phyloP scores from a whole-genome alignment of 2,888 invertebrate species.

The Caenorhabditis sp. region DNA sequence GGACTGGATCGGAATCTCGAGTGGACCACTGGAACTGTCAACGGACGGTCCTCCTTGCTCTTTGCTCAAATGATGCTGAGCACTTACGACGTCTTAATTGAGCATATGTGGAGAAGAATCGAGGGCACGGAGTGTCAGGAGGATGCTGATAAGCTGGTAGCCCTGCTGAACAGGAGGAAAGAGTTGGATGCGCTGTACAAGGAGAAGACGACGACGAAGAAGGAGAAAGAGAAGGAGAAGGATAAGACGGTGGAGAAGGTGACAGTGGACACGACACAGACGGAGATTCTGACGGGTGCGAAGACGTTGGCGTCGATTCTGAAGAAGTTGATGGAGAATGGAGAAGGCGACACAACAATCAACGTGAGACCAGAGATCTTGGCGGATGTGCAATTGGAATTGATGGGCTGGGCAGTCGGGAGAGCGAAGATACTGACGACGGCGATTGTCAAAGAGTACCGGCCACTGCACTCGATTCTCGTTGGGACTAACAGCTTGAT shows the following conservation, averaged over 20 bases:
- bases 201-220: slow-evolving; percentile 29
- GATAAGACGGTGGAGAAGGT: slow-evolving; percentile 30
- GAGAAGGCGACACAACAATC: slow-evolving; percentile 22
- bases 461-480: slow-evolving; percentile 62
- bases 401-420: slow-evolving; percentile 36
- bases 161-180: slow-evolving; percentile 53
- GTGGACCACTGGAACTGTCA: slow-evolving; percentile 61
- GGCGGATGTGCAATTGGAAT: slow-evolving; percentile 34
- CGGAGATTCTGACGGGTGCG: slow-evolving; percentile 56
- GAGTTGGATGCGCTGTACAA: slow-evolving; percentile 54
- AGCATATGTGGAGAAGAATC: slow-evolving; percentile 70
- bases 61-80: slow-evolving; percentile 67
- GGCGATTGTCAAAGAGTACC: slow-evolving; percentile 46
- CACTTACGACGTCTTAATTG: slow-evolving; percentile 72
- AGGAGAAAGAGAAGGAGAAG: slow-evolving; percentile 42
- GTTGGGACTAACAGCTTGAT: slow-evolving; percentile 54
- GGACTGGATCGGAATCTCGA: slow-evolving; percentile 67
- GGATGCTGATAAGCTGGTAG: slow-evolving; percentile 61
- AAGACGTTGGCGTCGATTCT: slow-evolving; percentile 60
- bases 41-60: slow-evolving; percentile 54
- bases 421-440: slow-evolving; percentile 38
- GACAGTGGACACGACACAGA: slow-evolving; percentile 24
- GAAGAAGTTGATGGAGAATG: slow-evolving; percentile 22
- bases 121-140: slow-evolving; percentile 46
- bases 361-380: slow-evolving; percentile 40